These are phyloP conservation scores for Nibea coibor DNA, from an alignment of 2,113 vertebrate species.

Conservation along the genomic window DNA sequence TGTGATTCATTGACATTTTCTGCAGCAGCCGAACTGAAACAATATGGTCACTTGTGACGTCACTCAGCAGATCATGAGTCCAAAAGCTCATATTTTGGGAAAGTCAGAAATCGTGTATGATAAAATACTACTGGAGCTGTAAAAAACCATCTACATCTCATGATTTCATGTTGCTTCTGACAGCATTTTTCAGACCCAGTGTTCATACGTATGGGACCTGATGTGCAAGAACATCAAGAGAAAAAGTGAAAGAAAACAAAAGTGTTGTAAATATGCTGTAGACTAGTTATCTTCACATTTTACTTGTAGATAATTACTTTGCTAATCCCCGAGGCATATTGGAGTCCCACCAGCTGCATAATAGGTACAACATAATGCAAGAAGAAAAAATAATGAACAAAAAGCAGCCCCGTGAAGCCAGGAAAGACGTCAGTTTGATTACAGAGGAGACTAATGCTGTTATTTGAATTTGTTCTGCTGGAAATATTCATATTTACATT, in stretches of 20 bases:
- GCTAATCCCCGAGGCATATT: constrained; percentile 20
- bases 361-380: constrained; percentile 16
- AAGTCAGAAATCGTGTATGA: constrained; percentile 1
- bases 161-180: background rate
- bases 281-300: constrained; percentile 27
- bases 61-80: constrained; percentile 20
- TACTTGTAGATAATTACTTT: constrained; percentile 47
- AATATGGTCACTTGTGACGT: constrained; percentile 28
- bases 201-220: background rate
- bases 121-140: background rate
- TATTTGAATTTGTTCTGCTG: background rate
- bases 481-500: background rate
- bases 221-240: constrained; percentile 1
- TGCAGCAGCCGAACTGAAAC: constrained; percentile 35
- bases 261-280: background rate
- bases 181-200: background rate
- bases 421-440: constrained; percentile 22
- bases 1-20: constrained; percentile 68
- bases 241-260: background rate
- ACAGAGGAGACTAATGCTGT: background rate
- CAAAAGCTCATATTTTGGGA: constrained; percentile 11
- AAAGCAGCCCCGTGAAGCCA: constrained; percentile 4
- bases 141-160: background rate
- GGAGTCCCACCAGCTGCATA: constrained; percentile 21
- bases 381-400: constrained; percentile 5